A percentile compares a stretch with the other conserved stretches of the same genome.
phyloP scores from a whole-genome alignment of 2,888 invertebrate species.

The Cephus sareptanus region DNA sequence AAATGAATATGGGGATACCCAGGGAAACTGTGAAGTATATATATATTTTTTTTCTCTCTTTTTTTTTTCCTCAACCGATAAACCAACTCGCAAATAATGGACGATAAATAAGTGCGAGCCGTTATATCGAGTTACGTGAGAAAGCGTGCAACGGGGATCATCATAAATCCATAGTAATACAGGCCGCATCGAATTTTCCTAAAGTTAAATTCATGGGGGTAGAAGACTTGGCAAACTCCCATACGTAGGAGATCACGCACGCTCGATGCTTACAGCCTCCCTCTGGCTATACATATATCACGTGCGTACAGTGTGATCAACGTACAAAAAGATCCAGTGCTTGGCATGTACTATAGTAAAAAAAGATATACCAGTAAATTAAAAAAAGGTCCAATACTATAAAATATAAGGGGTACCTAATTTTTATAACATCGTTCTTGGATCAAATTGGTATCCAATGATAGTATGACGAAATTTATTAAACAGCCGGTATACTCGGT shows the following conservation, averaged over 20 bases:
- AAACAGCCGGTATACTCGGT: neutral
- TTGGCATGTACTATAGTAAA: neutral
- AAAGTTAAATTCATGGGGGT: slow-evolving; percentile 11
- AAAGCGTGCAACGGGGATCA: slow-evolving; percentile 3
- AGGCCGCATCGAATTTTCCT: slow-evolving; percentile 8
- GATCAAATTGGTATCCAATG: neutral
- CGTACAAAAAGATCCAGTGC: neutral
- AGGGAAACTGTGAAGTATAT: neutral
- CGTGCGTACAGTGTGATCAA: neutral
- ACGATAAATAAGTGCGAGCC: neutral
- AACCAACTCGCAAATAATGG: neutral
- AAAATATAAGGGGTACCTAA: neutral
- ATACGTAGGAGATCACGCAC: slow-evolving; percentile 1
- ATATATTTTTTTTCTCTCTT: neutral
- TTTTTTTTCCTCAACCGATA: neutral
- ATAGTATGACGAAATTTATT: neutral
- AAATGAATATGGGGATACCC: neutral
- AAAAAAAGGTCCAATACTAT: neutral
- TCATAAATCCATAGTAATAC: slow-evolving; percentile 8
- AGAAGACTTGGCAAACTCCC: slow-evolving; percentile 4
- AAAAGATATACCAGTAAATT: neutral
- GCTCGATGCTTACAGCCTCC: neutral
- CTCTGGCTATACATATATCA: neutral
- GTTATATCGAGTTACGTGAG: neutral
- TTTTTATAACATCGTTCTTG: neutral